Evolutionary conservation across 2,113 vertebrate genomes (phyloP).

Genomic region (Sakesphorus luctuosus): DNA sequence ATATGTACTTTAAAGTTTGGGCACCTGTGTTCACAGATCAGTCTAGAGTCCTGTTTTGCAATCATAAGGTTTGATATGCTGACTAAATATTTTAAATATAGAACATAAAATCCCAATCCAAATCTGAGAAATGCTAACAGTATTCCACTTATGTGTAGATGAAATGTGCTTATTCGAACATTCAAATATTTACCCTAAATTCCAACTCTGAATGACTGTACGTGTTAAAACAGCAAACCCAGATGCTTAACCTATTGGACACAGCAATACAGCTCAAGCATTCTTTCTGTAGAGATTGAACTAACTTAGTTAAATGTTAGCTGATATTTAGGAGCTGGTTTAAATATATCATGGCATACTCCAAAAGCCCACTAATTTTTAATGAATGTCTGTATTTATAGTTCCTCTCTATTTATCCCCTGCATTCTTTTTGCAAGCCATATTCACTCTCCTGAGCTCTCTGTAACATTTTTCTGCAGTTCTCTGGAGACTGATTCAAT

Average conservation of each 20-base stretch:
- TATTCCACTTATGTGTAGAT: slow-evolving; percentile 63
- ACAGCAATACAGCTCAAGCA: not conserved
- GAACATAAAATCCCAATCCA: slow-evolving; percentile 51
- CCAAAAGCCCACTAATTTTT: not conserved
- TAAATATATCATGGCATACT: not conserved
- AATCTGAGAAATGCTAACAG: slow-evolving; percentile 70
- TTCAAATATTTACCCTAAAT: slow-evolving; percentile 73
- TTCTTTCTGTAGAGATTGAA: not conserved
- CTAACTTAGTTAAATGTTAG: not conserved
- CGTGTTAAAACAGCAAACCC: not conserved
- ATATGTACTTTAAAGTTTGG: not conserved
- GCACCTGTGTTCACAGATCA: slow-evolving; percentile 70
- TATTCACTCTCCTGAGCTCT: not conserved
- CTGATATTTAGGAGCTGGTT: not conserved
- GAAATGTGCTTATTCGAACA: slow-evolving; percentile 61
- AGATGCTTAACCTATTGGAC: not conserved
- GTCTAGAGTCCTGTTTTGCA: slow-evolving; percentile 44
- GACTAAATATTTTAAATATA: slow-evolving; percentile 70
- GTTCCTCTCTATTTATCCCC: not conserved
- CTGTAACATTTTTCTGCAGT: not conserved
- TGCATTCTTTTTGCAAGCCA: not conserved
- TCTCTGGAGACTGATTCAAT: not conserved
- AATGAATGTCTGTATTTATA: not conserved
- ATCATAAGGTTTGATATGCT: slow-evolving; percentile 25
- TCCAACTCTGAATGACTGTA: slow-evolving; percentile 51